Evolutionary conservation across 2,888 invertebrate genomes (phyloP).

Genomic region (Archaeoteleia sp.): DNA sequence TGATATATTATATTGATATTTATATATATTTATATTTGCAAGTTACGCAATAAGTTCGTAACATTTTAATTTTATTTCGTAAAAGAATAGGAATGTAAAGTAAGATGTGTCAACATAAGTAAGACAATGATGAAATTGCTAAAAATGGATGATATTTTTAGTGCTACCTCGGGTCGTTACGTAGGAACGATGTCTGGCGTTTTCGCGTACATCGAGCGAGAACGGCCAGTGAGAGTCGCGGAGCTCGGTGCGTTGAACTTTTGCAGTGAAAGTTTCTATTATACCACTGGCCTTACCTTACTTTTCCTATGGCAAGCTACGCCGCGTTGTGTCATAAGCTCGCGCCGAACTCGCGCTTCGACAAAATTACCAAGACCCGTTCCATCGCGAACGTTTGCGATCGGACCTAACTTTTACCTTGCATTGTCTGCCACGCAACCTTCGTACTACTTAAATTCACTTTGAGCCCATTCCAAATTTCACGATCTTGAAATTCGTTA

Average conservation of each 20-base stretch:
- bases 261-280: conserved; percentile 75
- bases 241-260: conserved; percentile 71
- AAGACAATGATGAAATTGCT: conserved; percentile 29
- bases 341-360: conserved; percentile 17
- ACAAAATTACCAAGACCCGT: conserved; percentile 16
- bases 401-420: conserved; percentile 1
- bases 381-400: too few relatives aligned
- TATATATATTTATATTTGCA: too few relatives aligned
- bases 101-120: conserved; percentile 8
- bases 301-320: conserved; percentile 70
- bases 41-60: too few relatives aligned
- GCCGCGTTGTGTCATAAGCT: conserved; percentile 51
- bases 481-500: too few relatives aligned
- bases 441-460: too few relatives aligned
- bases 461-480: too few relatives aligned
- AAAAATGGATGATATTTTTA: conserved; percentile 30
- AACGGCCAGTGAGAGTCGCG: conserved; percentile 69
- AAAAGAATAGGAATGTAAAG: too few relatives aligned
- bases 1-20: too few relatives aligned
- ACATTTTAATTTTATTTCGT: too few relatives aligned
- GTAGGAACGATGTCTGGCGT: conserved; percentile 32
- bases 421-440: too few relatives aligned
- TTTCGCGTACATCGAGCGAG: conserved; percentile 57
- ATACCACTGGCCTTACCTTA: conserved; percentile 75
- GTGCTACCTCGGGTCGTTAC: conserved; percentile 18